Conservation (phyloP, 2,888 invertebrate species). For the Brenthis hecate region DNA sequence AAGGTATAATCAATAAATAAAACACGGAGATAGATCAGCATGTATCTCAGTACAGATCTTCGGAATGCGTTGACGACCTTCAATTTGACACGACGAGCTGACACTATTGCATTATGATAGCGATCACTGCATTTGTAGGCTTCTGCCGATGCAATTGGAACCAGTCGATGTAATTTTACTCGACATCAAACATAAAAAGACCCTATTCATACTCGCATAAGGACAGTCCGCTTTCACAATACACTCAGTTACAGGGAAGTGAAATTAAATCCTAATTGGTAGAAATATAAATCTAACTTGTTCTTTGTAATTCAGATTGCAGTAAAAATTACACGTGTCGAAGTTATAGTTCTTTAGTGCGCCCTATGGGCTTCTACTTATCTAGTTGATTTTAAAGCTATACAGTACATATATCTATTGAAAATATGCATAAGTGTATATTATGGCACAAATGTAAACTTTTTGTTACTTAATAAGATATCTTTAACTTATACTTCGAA, state of each 20-base stretch:
- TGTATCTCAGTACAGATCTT: constrained; percentile 45
- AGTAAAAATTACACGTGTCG: constrained; percentile 20
- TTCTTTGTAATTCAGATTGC: constrained; percentile 35
- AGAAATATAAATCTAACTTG: constrained; percentile 51
- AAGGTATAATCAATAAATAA: constrained; percentile 28
- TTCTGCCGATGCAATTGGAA: constrained; percentile 69
- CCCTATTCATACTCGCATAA: constrained; percentile 46
- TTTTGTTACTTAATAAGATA: no score
- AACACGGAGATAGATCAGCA: constrained; percentile 35
- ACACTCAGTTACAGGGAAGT: constrained; percentile 54
- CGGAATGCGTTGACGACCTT: constrained; percentile 49
- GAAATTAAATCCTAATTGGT: constrained; percentile 55
- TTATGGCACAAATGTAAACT: no score
- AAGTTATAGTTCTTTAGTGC: background rate
- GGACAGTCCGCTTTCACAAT: constrained; percentile 40
- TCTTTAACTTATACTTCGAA: no score
- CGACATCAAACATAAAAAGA: constrained; percentile 41
- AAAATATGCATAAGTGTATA: no score
- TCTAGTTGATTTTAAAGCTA: no score
- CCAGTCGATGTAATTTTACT: constrained; percentile 48
- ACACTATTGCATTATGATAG: constrained; percentile 51
- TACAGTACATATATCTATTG: no score
- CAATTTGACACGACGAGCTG: constrained; percentile 48
- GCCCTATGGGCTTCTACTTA: no score
- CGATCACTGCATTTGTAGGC: constrained; percentile 57